A percentile compares a stretch with the other conserved stretches of the same genome.
Conservation (phyloP, 1,140 invertebrate species). For the Pogonomyrmex californicus region DNA sequence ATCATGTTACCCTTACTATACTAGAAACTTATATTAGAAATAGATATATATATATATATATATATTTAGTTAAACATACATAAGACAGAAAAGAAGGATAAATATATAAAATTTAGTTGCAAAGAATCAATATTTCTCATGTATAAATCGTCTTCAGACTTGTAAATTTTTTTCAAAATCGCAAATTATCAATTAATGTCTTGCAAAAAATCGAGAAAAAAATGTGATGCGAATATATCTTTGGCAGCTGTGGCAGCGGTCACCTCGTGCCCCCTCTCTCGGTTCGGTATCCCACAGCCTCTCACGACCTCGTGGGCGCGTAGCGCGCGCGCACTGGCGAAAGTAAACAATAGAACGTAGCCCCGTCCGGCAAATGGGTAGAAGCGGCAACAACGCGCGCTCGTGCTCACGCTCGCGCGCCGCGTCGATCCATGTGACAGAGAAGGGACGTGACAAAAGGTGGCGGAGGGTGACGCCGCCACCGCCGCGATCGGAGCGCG, state of each 20-base stretch:
- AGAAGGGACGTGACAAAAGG: conserved; percentile 86
- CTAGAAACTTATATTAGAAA: no score
- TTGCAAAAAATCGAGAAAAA: background rate
- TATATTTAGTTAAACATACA: no score
- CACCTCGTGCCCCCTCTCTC: background rate
- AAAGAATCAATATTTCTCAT: background rate
- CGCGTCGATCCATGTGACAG: conserved; percentile 84
- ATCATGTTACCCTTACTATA: no score
- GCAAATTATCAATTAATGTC: background rate
- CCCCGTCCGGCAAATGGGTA: conserved; percentile 38
- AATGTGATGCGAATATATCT: background rate
- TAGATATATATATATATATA: no score
- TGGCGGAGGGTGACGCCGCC: conserved; percentile 83
- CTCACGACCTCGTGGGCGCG: conserved; percentile 55
- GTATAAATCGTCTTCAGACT: no score
- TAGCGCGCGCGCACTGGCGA: conserved; percentile 69
- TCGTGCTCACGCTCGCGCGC: conserved; percentile 13
- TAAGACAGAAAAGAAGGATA: background rate
- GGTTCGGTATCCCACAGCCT: background rate
- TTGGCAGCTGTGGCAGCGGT: conserved; percentile 20
- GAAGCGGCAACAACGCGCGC: conserved; percentile 74
- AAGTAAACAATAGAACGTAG: conserved; percentile 81
- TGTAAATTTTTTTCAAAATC: background rate
- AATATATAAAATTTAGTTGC: background rate
- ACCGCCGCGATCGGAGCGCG: conserved; percentile 78